Evolutionary conservation across 2,113 vertebrate species (phyloP).

Genomic region (Coregonus clupeaformis): DNA sequence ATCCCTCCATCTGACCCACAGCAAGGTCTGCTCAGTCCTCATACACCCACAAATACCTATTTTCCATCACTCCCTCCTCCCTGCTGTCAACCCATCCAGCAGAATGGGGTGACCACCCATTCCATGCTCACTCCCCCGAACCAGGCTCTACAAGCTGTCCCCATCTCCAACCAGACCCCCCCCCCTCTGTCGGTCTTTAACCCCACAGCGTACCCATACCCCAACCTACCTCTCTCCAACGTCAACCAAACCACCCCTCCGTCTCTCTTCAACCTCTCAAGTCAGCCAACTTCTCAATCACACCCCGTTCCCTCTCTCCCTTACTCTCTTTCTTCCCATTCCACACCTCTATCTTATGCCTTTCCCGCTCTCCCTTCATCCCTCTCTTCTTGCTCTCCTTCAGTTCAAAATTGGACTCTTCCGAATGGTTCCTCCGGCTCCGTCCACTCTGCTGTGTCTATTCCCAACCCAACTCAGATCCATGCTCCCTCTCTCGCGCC

Average conservation of each 20-base stretch:
- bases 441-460: slow-evolving; percentile 45
- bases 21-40: slow-evolving; percentile 46
- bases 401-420: slow-evolving; percentile 60
- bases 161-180: slow-evolving; percentile 15
- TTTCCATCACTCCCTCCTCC: slow-evolving; percentile 43
- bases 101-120: slow-evolving; percentile 41
- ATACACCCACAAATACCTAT: slow-evolving; percentile 36
- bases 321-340: slow-evolving; percentile 12
- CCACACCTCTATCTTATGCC: not conserved
- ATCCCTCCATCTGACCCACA: slow-evolving; percentile 33
- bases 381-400: slow-evolving; percentile 24
- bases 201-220: slow-evolving; percentile 44
- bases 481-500: slow-evolving; percentile 25
- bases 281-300: slow-evolving; percentile 17
- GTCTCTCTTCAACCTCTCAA: slow-evolving; percentile 9
- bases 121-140: slow-evolving; percentile 39
- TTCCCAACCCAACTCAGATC: slow-evolving; percentile 50
- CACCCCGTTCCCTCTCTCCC: slow-evolving; percentile 37
- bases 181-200: slow-evolving; percentile 33
- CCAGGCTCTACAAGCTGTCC: slow-evolving; percentile 34
- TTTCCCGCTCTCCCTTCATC: slow-evolving; percentile 39
- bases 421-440: slow-evolving; percentile 30
- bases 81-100: slow-evolving; percentile 45
- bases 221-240: slow-evolving; percentile 35
- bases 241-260: slow-evolving; percentile 17